Base-by-base conservation (phyloP, 53 echinoderm and acorn worm genomes). In the Arbacia lixula region DNA sequence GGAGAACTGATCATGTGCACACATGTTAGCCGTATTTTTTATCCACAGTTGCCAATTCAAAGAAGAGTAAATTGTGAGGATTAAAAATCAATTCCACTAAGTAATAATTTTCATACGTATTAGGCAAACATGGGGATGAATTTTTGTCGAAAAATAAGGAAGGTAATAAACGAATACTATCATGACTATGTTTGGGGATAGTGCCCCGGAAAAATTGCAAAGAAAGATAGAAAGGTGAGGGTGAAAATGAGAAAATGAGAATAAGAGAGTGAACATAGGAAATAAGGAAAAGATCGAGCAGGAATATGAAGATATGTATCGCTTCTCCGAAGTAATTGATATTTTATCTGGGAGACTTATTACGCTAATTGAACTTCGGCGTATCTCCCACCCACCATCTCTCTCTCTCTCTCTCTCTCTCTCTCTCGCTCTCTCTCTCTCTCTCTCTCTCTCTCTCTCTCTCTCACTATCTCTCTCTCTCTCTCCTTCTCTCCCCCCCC, bases 321-420 rank as follows among this genome's bases (percentile, higher is more conserved):
- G 41, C 60, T 78, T 78, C 78, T 58, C 78, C 56, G 60, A 78
- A 78, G 78, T 78, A 78, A 78, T 78, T 78, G 78, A 78, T 78
- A 78, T 78, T 78, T 60, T 78, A 78, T 78, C 78, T 78, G 60
- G 21, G 58, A 78, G 78, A 57, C 78, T 78, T 78, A 78, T 78
- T 78, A 78, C 36, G 78, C 78, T 58, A 78, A 78, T 78, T 78
- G 78, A 60, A 78, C 75, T 75, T 75, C 14, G 9, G 49, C 63
- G 22, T 22, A 1, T 0, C 36, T 2, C 5, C 25, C 4, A 2
- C 38, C 36, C 19, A 30, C 30, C 0, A 0, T 60, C 11, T 3
- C 6, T 28, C 61, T 60, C 61, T 16, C 34, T 33, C 12, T 12
- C 0, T 5, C 0, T 19, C 3, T 62, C 4, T 62, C 6, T 46